A percentile compares a stretch with the other conserved stretches of the same genome.
Conservation (phyloP, 2,797 vertebrate genomes). For the Parotocinclus haroldoi region DNA sequence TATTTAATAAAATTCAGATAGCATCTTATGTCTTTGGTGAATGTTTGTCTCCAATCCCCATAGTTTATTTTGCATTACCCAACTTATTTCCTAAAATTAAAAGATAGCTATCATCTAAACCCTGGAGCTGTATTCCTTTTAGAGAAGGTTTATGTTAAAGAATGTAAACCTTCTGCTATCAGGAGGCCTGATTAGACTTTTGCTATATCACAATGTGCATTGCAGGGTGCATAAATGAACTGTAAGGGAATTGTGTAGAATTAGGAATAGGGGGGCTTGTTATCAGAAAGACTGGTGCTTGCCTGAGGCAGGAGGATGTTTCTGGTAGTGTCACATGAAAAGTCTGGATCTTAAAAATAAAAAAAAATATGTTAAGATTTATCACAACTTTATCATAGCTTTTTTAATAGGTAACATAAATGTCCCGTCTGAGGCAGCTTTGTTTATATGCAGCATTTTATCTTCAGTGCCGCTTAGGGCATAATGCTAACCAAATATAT, state of each 20-base stretch:
- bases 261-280: not conserved
- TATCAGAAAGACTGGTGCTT: conserved; percentile 7
- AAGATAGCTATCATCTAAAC: too few relatives aligned
- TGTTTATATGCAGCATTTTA: conserved; percentile 29
- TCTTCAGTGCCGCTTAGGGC: conserved; percentile 51
- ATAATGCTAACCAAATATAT: conserved; percentile 71
- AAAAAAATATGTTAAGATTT: conserved; percentile 8
- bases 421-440: conserved; percentile 20
- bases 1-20: too few relatives aligned
- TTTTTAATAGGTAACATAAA: conserved; percentile 27
- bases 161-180: not conserved
- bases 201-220: not conserved
- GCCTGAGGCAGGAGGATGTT: conserved; percentile 16
- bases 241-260: conserved; percentile 9
- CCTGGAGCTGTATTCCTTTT: too few relatives aligned
- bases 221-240: conserved; percentile 17
- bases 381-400: not conserved
- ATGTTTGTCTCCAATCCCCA: too few relatives aligned
- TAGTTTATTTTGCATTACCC: too few relatives aligned
- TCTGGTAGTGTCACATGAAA: conserved; percentile 6
- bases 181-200: conserved; percentile 7
- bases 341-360: not conserved
- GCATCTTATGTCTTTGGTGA: too few relatives aligned
- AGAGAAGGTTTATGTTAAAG: too few relatives aligned
- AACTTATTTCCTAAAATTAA: too few relatives aligned